Conservation (phyloP, 2,888 invertebrate species). For the Trilocha varians region DNA sequence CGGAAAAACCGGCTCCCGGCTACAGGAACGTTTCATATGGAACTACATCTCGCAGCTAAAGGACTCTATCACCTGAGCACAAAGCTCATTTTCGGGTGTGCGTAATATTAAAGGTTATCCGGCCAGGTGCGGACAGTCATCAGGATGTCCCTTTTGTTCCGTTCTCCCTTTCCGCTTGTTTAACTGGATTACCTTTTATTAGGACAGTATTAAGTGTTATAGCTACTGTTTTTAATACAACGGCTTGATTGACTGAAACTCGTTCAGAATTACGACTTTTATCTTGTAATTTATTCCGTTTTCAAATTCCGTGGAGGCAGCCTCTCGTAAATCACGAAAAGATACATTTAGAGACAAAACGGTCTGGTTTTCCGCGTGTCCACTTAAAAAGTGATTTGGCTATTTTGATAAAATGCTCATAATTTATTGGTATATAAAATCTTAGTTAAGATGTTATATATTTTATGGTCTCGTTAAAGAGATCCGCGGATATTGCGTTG, state of each 20-base stretch:
- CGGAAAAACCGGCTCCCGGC: constrained; percentile 43
- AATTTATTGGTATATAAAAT: background rate
- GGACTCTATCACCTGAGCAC: constrained; percentile 21
- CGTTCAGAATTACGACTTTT: background rate
- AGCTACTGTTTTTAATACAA: constrained; percentile 19
- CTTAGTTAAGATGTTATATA: background rate
- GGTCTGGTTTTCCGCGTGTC: background rate
- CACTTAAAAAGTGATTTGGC: background rate
- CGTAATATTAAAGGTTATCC: constrained; percentile 8
- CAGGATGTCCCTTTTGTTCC: constrained; percentile 63
- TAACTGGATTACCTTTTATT: constrained; percentile 49
- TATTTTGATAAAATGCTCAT: background rate
- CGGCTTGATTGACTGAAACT: constrained; percentile 5
- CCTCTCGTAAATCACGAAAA: background rate
- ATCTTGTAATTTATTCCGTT: background rate
- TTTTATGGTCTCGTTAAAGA: background rate
- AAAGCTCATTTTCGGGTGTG: constrained; percentile 19
- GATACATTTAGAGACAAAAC: background rate
- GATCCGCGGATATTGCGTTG: no score
- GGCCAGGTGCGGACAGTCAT: constrained; percentile 30
- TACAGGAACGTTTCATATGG: constrained; percentile 44
- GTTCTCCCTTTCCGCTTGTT: constrained; percentile 45
- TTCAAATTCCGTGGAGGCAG: background rate
- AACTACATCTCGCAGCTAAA: constrained; percentile 19
- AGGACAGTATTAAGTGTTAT: constrained; percentile 32